A percentile compares a stretch with the other conserved stretches of the same genome.
phyloP scores from a whole-genome alignment of 2,888 invertebrate genomes.

The Oconnorella tubifera region DNA sequence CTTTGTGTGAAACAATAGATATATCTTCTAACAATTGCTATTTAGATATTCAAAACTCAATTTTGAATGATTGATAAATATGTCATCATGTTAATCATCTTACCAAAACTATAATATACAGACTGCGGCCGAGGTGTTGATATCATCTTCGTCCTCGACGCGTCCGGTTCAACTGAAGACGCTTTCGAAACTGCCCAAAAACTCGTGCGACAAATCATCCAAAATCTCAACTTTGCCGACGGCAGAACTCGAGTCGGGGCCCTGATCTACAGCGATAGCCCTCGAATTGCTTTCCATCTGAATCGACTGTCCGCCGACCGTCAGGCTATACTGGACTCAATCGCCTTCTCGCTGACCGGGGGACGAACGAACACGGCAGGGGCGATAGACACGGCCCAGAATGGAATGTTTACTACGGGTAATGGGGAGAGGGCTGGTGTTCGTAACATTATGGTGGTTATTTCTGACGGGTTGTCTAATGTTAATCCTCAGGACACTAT shows the following conservation, averaged over 20 bases:
- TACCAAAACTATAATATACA: no score
- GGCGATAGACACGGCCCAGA: slow-evolving; percentile 31
- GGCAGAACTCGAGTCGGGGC: slow-evolving; percentile 38
- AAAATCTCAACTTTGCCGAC: slow-evolving; percentile 33
- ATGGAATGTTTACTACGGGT: slow-evolving; percentile 28
- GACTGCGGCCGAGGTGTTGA: slow-evolving; percentile 26
- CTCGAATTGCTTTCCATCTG: slow-evolving; percentile 43
- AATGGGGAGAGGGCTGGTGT: slow-evolving; percentile 30
- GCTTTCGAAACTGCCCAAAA: slow-evolving; percentile 25
- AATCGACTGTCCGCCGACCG: slow-evolving; percentile 39
- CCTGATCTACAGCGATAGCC: slow-evolving; percentile 42
- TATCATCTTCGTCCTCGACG: slow-evolving; percentile 33
- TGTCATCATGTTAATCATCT: no score
- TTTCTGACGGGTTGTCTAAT: slow-evolving; percentile 49
- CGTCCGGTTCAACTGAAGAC: slow-evolving; percentile 33
- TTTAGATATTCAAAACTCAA: no score
- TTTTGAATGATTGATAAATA: no score
- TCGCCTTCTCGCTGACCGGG: slow-evolving; percentile 44
- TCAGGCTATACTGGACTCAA: slow-evolving; percentile 42
- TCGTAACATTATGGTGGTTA: slow-evolving; percentile 30
- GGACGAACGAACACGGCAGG: slow-evolving; percentile 48
- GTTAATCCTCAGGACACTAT: slow-evolving; percentile 43
- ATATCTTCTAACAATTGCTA: no score
- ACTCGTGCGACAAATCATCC: slow-evolving; percentile 24
- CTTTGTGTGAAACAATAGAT: no score